Evolutionary conservation across 2,113 vertebrate species (phyloP), one percentile per base, ranked within the genome.

Genomic region (Pituophis catenifer): DNA sequence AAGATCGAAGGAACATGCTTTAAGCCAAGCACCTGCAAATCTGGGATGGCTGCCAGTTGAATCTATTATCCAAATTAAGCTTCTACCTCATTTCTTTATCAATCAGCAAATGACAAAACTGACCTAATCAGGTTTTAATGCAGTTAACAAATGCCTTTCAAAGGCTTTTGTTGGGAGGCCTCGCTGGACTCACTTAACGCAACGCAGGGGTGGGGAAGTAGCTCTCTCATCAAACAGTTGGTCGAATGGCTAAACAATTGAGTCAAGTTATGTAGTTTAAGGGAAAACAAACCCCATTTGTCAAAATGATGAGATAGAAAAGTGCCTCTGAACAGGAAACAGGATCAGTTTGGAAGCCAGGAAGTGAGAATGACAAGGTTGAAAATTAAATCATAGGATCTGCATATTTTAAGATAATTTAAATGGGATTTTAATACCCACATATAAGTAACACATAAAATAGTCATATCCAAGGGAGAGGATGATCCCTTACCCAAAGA

Each of bases 11-110:
- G 65, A 90, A 53, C 59, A 26, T 86, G 75, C 75, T 90, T 24
- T 8, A 62, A 90, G 89, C 92, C 33, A 50, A 59, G 89, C 92
- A 93, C 92, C 89, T 93, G 81, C 89, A 90, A 86, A 86, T 62
- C 92, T 90, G 75, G 92, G 92, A 93, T 54, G 86, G 19, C 58
- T 93, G 89, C 92, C 92, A 93, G 57, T 52, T 90, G 55, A 93
- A 90, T 33, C 38, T 38, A 90, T 53, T 90, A 59, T 86, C 92
- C 92, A 86, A 90, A 93, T 86, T 86, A 93, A 57, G 50, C 57
- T 93, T 54, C 57, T 54, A 86, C 92, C 57, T 90, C 8, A 24
- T 90, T 93, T 90, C 92, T 93, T 93, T 90, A 92, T 89, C 92
- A 90, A 65, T 93, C 89, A 93, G 53, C 70, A 93, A 53, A 62